Conservation (phyloP, 2,888 invertebrate species). For the Eulithis testata region DNA sequence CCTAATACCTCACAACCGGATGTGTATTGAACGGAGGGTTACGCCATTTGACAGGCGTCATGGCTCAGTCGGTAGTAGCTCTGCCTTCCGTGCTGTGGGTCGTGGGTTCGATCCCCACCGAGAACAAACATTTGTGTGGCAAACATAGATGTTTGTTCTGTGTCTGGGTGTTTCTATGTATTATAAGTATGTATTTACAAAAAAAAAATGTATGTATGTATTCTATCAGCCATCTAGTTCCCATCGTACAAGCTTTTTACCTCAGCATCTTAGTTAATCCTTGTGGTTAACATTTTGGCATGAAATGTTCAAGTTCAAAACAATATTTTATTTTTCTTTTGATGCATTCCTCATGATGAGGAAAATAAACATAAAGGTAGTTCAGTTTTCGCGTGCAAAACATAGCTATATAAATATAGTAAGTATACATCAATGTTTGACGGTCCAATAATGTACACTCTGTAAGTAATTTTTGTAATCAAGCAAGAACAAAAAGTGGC, state of each 20-base stretch:
- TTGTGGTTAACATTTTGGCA: constrained; percentile 34
- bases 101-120: too few species aligned
- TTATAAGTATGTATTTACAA: too few species aligned
- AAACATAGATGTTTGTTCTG: too few species aligned
- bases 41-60: too few species aligned
- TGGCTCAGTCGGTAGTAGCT: too few species aligned
- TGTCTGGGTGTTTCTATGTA: too few species aligned
- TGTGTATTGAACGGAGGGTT: constrained; percentile 46
- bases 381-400: constrained; percentile 14
- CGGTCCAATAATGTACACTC: constrained; percentile 8
- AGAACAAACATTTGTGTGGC: too few species aligned
- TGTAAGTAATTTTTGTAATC: constrained; percentile 8
- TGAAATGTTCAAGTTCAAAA: constrained; percentile 13
- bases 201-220: too few species aligned
- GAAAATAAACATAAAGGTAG: constrained; percentile 28
- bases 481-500: constrained; percentile 16
- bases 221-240: too few species aligned
- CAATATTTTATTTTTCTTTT: constrained; percentile 34
- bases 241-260: too few species aligned
- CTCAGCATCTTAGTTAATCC: constrained; percentile 34
- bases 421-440: constrained; percentile 1
- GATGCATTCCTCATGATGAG: constrained; percentile 26
- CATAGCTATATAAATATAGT: neutral
- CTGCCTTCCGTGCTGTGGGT: too few species aligned
- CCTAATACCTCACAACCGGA: constrained; percentile 50